These are phyloP conservation scores for Teleogryllus oceanicus DNA, from an alignment of 2,888 invertebrate species.

Conservation along the genomic window DNA sequence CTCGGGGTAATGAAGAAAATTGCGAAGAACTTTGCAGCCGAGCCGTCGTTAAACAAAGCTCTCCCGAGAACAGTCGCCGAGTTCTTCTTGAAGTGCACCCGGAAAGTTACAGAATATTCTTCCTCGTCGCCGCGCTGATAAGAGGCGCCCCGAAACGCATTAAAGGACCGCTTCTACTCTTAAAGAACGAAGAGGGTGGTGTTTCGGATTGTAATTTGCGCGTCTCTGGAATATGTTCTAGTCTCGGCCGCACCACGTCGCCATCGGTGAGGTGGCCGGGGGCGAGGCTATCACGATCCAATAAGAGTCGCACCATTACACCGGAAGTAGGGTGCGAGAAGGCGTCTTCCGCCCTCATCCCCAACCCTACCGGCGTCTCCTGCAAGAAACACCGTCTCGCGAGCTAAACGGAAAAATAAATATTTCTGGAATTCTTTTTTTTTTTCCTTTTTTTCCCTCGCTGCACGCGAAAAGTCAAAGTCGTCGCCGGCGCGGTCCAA, in stretches of 20 bases:
- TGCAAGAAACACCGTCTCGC: not conserved
- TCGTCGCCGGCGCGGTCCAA: not conserved
- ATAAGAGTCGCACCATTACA: slow-evolving; percentile 30
- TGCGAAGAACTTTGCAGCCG: not conserved
- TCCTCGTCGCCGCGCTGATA: slow-evolving; percentile 18
- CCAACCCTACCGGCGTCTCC: not conserved
- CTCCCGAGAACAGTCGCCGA: not conserved
- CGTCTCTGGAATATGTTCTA: not conserved
- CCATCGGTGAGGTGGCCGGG: not conserved
- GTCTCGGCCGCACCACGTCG: not conserved
- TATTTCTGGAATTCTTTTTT: not conserved
- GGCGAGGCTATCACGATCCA: slow-evolving; percentile 28
- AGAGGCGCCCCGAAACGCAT: not conserved
- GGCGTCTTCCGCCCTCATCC: not conserved
- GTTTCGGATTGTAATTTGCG: slow-evolving; percentile 5
- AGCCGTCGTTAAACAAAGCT: not conserved
- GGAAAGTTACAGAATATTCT: not conserved
- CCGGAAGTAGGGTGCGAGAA: slow-evolving; percentile 4
- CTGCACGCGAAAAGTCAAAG: slow-evolving; percentile 3
- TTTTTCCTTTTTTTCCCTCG: not conserved
- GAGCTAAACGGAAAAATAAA: slow-evolving; percentile 18
- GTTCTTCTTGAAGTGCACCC: not conserved
- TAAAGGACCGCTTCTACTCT: not conserved
- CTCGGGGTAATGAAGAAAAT: slow-evolving; percentile 1
- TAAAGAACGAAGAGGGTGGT: not conserved